These are phyloP conservation scores for Drosophila virilis DNA, from an alignment of 1,140 invertebrate genomes.

Conservation along the genomic window DNA sequence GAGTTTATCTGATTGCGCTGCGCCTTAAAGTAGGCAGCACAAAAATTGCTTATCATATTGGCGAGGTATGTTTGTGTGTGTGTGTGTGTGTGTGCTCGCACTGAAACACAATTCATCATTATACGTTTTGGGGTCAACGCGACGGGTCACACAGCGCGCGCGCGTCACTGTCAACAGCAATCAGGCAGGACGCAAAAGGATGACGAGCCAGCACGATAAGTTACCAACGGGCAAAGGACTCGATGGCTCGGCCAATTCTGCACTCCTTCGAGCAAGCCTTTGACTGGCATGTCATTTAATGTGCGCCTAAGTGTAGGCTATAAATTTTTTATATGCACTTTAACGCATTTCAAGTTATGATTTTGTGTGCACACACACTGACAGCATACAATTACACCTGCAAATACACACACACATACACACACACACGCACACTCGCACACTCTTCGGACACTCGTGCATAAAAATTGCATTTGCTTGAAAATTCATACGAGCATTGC, in stretches of 20 bases:
- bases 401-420: background rate
- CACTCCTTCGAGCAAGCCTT: constrained; percentile 52
- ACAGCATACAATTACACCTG: background rate
- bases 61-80: constrained; percentile 3
- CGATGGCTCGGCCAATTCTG: background rate
- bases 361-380: constrained; percentile 44
- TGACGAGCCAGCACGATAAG: constrained; percentile 29
- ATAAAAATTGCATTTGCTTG: constrained; percentile 58
- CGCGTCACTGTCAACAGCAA: constrained; percentile 52
- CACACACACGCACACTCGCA: constrained; percentile 17
- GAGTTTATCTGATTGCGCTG: background rate
- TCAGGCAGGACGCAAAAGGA: constrained; percentile 36
- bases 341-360: constrained; percentile 81
- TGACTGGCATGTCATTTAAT: constrained; percentile 77
- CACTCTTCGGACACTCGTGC: constrained; percentile 2
- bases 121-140: constrained; percentile 67
- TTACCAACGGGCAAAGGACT: background rate
- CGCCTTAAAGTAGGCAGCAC: constrained; percentile 2
- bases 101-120: constrained; percentile 65
- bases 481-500: constrained; percentile 39
- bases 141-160: constrained; percentile 11
- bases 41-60: constrained; percentile 9
- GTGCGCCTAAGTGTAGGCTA: constrained; percentile 76
- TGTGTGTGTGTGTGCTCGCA: constrained; percentile 27
- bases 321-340: constrained; percentile 82